Evolutionary conservation across 2,888 invertebrate genomes (phyloP), one percentile per base, ranked within the genome.

Genomic region (Loripinus fragilis): DNA sequence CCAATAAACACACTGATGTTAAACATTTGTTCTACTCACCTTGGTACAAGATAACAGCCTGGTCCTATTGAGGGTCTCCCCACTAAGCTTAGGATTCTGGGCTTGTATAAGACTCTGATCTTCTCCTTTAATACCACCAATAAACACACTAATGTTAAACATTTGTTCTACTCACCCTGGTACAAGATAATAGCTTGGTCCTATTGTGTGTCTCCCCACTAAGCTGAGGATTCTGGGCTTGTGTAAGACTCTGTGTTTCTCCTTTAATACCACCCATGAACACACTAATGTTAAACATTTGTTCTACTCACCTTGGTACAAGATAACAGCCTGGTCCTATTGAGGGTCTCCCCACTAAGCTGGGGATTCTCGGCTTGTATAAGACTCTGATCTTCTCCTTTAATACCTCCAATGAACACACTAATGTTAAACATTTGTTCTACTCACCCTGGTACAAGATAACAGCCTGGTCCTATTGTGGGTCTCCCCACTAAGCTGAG

Each of bases 211-310:
- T 95, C 33, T 87, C 79, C 41, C 89, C 82, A 70, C 88, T 95
- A 64, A 95, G 95, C 71, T 96, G 93, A 20, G 90, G 91, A 69
- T 88, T 90, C 68, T 97, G 94, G 71, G 95, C 95, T 65, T 88
- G 83, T 10, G 95, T 94, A 12, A 95, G 94, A 0, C 96, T 95
- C 87, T 96, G 96, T 89, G 97, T 96, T 83, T 97, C 96, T 81
- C 95, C 95, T 7, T 96, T 95, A 35, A 97, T 95, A 41, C 97
- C 97, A 85, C 97, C 96, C 90, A 98, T 96, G 33, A 96, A 95
- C 90, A 98, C 96, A 91, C 96, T 96, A 73, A 98, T 95, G 93
- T 96, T 96, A 92, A 98, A 98, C 91, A 96, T 96, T 94, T 97
- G 88, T 92, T 97, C 97, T 90, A 98, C 97, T 89, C 96, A 93